phyloP scores from a whole-genome alignment of 2,888 invertebrate genomes.

The Oscheius sp. region DNA sequence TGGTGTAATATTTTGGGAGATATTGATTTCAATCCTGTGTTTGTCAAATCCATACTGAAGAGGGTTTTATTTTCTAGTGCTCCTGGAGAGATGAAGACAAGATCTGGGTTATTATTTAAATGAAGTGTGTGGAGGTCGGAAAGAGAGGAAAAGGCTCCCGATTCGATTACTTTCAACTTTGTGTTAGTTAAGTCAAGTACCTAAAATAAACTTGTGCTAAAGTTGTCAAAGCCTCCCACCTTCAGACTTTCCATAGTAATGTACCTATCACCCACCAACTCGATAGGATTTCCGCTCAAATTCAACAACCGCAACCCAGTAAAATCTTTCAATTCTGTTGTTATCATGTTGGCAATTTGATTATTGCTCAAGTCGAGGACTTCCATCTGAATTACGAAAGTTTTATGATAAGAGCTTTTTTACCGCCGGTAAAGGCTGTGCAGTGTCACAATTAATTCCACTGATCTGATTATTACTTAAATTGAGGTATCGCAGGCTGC shows the following conservation, averaged over 20 bases:
- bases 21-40: slow-evolving; percentile 26
- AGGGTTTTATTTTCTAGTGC: slow-evolving; percentile 42
- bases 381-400: slow-evolving; percentile 42
- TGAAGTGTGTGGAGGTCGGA: slow-evolving; percentile 45
- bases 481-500: slow-evolving; percentile 41
- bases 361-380: slow-evolving; percentile 42
- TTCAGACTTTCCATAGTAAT: slow-evolving; percentile 41
- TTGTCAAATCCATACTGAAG: slow-evolving; percentile 25
- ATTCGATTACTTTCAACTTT: slow-evolving; percentile 41
- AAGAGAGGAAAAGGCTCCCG: slow-evolving; percentile 44
- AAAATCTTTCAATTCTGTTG: slow-evolving; percentile 44
- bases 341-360: slow-evolving; percentile 34
- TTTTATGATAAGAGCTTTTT: neutral
- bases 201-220: neutral
- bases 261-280: slow-evolving; percentile 34
- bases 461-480: slow-evolving; percentile 40
- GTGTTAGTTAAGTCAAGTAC: slow-evolving; percentile 40
- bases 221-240: slow-evolving; percentile 19
- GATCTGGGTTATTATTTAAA: slow-evolving; percentile 40
- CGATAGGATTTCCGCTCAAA: slow-evolving; percentile 44
- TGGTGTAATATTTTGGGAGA: slow-evolving; percentile 28
- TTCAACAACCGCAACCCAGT: slow-evolving; percentile 39
- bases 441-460: slow-evolving; percentile 45
- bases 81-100: slow-evolving; percentile 42
- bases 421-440: slow-evolving; percentile 35